Percentiles rank a stretch among this genome's conserved stretches.
phyloP scores from a whole-genome alignment of 2,113 vertebrate genomes.

The Phylloscopus trochiloides region DNA sequence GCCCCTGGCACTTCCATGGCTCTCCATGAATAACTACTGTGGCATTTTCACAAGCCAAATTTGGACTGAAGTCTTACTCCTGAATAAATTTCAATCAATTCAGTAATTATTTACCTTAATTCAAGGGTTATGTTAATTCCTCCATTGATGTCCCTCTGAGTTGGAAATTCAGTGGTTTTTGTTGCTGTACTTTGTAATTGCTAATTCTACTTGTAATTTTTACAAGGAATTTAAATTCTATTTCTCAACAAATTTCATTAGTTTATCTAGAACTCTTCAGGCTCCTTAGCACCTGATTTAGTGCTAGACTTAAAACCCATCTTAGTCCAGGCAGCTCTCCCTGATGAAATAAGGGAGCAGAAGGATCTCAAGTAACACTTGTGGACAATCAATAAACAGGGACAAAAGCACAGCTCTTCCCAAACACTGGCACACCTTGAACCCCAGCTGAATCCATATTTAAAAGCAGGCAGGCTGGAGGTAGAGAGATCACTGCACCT shows the following conservation, averaged over 20 bases:
- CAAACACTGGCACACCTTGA: not conserved
- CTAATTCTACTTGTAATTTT: not conserved
- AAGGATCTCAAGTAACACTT: not conserved
- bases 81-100: not conserved
- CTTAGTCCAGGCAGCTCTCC: not conserved
- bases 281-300: not conserved
- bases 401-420: not conserved
- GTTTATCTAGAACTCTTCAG: not conserved
- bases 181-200: not conserved
- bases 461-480: not conserved
- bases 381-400: rapidly evolving
- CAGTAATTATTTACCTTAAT: not conserved
- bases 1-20: not conserved
- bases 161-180: not conserved
- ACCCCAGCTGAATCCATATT: not conserved
- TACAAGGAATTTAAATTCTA: not conserved
- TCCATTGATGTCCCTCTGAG: not conserved
- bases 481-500: not conserved
- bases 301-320: not conserved
- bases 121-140: not conserved
- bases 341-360: not conserved
- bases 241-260: not conserved
- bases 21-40: rapidly evolving
- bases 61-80: not conserved
- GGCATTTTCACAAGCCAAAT: not conserved